Conservation (phyloP, 2,113 vertebrate species). For the Myiopsitta monachus region DNA sequence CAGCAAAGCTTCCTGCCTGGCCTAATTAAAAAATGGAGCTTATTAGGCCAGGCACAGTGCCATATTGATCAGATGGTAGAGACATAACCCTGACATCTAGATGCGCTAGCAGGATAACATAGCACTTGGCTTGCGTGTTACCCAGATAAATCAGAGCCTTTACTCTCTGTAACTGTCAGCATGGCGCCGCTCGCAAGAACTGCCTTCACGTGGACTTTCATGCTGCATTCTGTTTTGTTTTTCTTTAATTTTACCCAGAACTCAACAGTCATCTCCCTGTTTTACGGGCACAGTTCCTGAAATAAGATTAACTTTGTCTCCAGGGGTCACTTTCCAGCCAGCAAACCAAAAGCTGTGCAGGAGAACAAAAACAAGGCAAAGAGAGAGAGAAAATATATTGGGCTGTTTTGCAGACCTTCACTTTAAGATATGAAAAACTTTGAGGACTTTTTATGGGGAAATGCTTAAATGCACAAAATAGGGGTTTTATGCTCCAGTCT, state of each 20-base stretch:
- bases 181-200: background rate
- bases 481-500: background rate
- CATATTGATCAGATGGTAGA: background rate
- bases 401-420: background rate
- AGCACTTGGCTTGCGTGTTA: background rate
- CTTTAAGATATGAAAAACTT: background rate
- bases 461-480: background rate
- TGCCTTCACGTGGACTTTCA: background rate
- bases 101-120: background rate
- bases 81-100: background rate
- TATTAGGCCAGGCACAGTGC: background rate
- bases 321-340: slow-evolving; percentile 28
- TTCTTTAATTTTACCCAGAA: slow-evolving; percentile 15
- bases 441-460: background rate
- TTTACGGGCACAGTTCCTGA: slow-evolving; percentile 14
- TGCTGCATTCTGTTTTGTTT: background rate
- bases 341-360: background rate
- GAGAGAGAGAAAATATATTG: background rate
- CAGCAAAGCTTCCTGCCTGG: background rate
- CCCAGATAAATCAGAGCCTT: background rate
- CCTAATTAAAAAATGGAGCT: background rate
- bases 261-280: background rate
- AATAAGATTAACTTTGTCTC: slow-evolving; percentile 51
- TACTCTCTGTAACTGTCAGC: background rate
- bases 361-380: background rate